Base-by-base conservation (phyloP, 1,140 invertebrate genomes). In the Rhyzopertha dominica region DNA sequence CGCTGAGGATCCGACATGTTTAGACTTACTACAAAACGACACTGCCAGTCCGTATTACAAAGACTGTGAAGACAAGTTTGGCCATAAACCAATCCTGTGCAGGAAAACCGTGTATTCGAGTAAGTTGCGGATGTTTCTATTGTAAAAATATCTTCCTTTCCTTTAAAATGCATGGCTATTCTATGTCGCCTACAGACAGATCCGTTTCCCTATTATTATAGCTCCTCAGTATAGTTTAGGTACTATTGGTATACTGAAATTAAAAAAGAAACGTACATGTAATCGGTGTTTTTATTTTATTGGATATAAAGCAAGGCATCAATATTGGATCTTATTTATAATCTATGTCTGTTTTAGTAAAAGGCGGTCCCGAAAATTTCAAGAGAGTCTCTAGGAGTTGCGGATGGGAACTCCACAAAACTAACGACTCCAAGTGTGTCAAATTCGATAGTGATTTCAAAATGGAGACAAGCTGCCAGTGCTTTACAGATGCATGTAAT, bases 361-460 rank as follows among this genome's bases (percentile, higher is more conserved):
- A n/a, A 47, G 17, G 32, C 22, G 18, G 37, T 38, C 4, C n/a
- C 30, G 1, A 28, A 38, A 5, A 23, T 9, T 52, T 47, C 22
- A 47, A 40, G 8, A 31, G 50, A 8, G 32, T 52, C 23, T 43
- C 50, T 2, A 32, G 50, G n/a, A 47, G 34, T 26, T 52, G 50
- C 25, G 50, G 50, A 9, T 52, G 28, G 39, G 23, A 22, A 2
- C 1, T 37, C n/a, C 24, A 48, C 40, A 43, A 40, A 17, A 39
- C 20, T 9, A 38, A 36, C 10, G 8, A 28, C 16, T 42, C 35
- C 19, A 38, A 37, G 9, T 52, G 50, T 20, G 40, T 43, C 17
- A 34, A 48, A 18, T 32, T 25, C 1, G 50, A 52, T 30, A 44
- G 39, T n/a, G 50, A 49, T 32, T 52, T 52, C 34, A 52, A 52